Conservation (phyloP, 2,797 vertebrate species). For the Pseudocheirus occidentalis region DNA sequence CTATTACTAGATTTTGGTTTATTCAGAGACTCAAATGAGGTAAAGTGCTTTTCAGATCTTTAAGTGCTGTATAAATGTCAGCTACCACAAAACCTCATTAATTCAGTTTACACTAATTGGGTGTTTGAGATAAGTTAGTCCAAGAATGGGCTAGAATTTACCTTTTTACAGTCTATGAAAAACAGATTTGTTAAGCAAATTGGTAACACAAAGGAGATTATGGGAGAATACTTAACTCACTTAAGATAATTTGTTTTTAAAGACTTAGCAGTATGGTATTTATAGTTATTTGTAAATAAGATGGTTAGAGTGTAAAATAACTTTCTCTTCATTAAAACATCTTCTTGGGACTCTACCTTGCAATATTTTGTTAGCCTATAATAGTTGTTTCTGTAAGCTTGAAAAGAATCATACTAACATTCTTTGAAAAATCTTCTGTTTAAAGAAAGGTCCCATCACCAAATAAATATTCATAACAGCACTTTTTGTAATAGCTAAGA, state of each 20-base stretch:
- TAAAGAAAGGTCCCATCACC: not conserved
- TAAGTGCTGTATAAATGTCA: not conserved
- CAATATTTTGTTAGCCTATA: not conserved
- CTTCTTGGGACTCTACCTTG: not conserved
- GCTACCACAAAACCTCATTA: not conserved
- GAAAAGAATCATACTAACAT: not conserved
- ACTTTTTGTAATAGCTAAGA: not conserved
- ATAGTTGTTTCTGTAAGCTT: not conserved
- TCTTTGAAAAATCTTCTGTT: not conserved
- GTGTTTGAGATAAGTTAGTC: not conserved
- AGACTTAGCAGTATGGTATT: not conserved
- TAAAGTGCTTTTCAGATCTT: not conserved
- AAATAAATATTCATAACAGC: not conserved
- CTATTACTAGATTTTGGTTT: not conserved
- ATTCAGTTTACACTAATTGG: not conserved
- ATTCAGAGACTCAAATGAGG: not conserved
- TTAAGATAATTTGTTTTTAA: not conserved
- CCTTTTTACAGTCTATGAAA: not conserved
- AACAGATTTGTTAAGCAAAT: not conserved
- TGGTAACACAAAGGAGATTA: not conserved
- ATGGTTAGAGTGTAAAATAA: not conserved
- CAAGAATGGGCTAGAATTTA: not conserved
- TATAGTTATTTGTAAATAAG: not conserved
- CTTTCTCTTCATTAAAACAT: not conserved
- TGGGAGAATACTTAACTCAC: not conserved